Base-by-base conservation (phyloP, 2,888 invertebrate genomes). In the Panopea generosa region DNA sequence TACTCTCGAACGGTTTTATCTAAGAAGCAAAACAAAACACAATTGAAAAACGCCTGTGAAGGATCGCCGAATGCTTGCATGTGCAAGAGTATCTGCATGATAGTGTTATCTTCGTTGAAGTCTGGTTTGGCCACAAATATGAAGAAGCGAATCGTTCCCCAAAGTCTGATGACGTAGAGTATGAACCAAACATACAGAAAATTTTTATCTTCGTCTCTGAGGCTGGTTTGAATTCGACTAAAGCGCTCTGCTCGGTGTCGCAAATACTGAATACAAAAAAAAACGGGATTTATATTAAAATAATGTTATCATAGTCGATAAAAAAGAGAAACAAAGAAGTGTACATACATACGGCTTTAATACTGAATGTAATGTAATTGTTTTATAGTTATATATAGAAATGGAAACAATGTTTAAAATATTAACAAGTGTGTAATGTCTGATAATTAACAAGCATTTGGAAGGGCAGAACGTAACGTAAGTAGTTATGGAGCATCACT, bases 21-120 rank as follows among this genome's bases (percentile, higher is more conserved):
- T 22, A 76, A 62, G 4, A 83, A 16, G 56, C 80, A 81, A 40
- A 81, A 74, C 14, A 83, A 53, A n/a, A 81, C 38, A 40, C 59
- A 77, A 29, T 80, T 80, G 18, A 70, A 70, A 43, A 83, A 72
- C 0, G 77, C 77, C 52, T 80, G 83, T 1, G 68, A 62, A 7
- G 80, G 78, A 24, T 80, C 83, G 0, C 83, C 83, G n/a, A 71
- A 45, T 24, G 80, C 75, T 29, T 83, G 83, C 27, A 83, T 26
- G 43, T 74, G 57, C 16, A 83, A 52, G 2, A 56, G 50, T 0
- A 55, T 18, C 43, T 60, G 52, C 9, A 62, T 11, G 0, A 16
- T 16, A 1, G 33, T 7, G 2, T 18, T 14, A 38, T 26, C 14
- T 0, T 40, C 14, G 14, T 9, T 26, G 57, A 38, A 40, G 11